Conservation (phyloP, 2,888 invertebrate genomes). For the Ectobius pallidus region DNA sequence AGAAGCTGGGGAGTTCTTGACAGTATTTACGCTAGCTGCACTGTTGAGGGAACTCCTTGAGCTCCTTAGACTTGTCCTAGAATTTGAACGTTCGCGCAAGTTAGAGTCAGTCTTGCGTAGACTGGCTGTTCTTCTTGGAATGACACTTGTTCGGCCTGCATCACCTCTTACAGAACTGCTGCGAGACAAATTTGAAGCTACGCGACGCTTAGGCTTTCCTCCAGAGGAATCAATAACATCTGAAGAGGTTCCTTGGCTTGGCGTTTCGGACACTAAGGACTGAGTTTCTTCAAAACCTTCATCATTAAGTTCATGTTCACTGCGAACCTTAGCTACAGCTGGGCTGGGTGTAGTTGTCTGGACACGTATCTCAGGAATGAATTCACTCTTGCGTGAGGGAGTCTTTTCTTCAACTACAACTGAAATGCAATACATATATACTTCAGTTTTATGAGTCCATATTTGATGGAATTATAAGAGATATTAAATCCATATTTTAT, state of each 20-base stretch:
- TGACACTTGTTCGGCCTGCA: slow-evolving; percentile 53
- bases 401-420: too few relatives aligned
- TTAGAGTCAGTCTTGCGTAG: slow-evolving; percentile 54
- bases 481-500: too few relatives aligned
- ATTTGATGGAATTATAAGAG: too few relatives aligned
- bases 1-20: slow-evolving; percentile 59
- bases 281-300: slow-evolving; percentile 93
- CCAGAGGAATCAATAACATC: slow-evolving; percentile 24
- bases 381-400: slow-evolving; percentile 45
- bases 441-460: too few relatives aligned
- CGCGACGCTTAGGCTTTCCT: slow-evolving; percentile 1
- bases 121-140: slow-evolving; percentile 54
- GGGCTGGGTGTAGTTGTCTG: slow-evolving; percentile 56
- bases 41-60: slow-evolving; percentile 85
- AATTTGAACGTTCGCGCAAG: slow-evolving; percentile 74
- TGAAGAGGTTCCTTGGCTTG: slow-evolving; percentile 82
- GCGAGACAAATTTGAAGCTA: slow-evolving; percentile 46
- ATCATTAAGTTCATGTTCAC: slow-evolving; percentile 78
- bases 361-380: slow-evolving; percentile 58
- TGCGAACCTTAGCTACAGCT: slow-evolving; percentile 42
- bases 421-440: too few relatives aligned
- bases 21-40: slow-evolving; percentile 77
- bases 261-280: slow-evolving; percentile 84
- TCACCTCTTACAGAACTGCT: slow-evolving; percentile 46
- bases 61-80: slow-evolving; percentile 79